A percentile compares a stretch with the other conserved stretches of the same genome.
Evolutionary conservation across 2,113 vertebrate species (phyloP).

Genomic region (Catharus minimus): DNA sequence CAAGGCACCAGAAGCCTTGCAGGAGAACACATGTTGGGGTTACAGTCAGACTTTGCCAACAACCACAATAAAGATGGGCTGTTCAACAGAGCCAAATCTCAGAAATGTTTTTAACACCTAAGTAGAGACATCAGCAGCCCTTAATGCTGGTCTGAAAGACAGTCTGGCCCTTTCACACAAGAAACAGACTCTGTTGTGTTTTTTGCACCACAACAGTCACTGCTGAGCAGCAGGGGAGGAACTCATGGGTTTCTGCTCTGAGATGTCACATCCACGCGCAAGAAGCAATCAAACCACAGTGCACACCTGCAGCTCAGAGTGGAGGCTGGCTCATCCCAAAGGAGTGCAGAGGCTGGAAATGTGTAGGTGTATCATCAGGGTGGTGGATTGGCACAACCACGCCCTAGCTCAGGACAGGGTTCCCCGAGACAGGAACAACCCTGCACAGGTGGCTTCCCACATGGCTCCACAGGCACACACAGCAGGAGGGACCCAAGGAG

Average conservation of each 20-base stretch:
- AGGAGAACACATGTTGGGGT: fast-evolving
- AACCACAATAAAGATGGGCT: not conserved
- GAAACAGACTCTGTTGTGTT: not conserved
- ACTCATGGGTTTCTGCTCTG: not conserved
- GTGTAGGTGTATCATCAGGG: fast-evolving
- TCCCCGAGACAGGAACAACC: fast-evolving
- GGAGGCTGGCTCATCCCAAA: not conserved
- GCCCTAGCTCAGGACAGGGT: not conserved
- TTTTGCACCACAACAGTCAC: not conserved
- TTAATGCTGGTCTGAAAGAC: not conserved
- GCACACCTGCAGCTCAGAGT: not conserved
- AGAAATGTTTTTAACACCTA: not conserved
- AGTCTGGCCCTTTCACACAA: not conserved
- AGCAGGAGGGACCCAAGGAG: not conserved
- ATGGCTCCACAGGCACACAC: fast-evolving
- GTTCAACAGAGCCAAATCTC: not conserved
- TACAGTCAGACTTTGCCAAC: not conserved
- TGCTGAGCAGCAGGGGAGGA: not conserved
- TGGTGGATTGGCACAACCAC: fast-evolving
- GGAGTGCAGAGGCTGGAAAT: not conserved
- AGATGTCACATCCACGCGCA: not conserved
- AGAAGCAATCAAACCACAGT: fast-evolving
- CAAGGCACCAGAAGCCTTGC: not conserved
- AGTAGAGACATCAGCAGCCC: not conserved
- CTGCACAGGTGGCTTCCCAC: fast-evolving